Percentiles rank a stretch among this genome's conserved stretches.
These are phyloP conservation scores for Gallinago media DNA, from an alignment of 2,113 vertebrate genomes.

Conservation along the genomic window DNA sequence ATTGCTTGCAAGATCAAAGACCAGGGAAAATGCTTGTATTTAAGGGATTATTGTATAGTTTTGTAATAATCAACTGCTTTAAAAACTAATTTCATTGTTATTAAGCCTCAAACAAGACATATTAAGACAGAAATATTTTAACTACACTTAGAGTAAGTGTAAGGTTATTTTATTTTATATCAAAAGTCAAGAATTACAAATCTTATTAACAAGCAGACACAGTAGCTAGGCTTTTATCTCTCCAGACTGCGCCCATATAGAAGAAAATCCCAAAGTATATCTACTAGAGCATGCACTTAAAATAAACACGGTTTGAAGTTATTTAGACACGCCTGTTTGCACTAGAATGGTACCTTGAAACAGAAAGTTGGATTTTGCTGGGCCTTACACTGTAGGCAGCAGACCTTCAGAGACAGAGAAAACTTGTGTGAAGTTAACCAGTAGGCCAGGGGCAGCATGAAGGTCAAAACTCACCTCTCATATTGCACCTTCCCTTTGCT, in stretches of 20 bases:
- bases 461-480: background rate
- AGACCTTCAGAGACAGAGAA: background rate
- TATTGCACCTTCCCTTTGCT: background rate
- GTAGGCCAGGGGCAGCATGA: background rate
- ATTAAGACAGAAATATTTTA: background rate
- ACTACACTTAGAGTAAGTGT: background rate
- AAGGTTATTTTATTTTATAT: background rate
- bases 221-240: background rate
- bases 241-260: fast-evolving
- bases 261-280: background rate
- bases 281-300: background rate
- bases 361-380: background rate
- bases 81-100: background rate
- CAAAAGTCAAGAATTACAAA: background rate
- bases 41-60: background rate
- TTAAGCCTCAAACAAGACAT: background rate
- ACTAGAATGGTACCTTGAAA: background rate
- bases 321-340: background rate
- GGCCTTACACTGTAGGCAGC: background rate
- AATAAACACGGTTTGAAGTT: background rate
- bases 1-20: background rate
- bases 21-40: background rate
- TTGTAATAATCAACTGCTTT: background rate
- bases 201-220: background rate
- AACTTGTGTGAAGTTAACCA: fast-evolving